These are phyloP conservation scores for Mycalesis mineus DNA, from an alignment of 2,888 invertebrate species.

Conservation along the genomic window DNA sequence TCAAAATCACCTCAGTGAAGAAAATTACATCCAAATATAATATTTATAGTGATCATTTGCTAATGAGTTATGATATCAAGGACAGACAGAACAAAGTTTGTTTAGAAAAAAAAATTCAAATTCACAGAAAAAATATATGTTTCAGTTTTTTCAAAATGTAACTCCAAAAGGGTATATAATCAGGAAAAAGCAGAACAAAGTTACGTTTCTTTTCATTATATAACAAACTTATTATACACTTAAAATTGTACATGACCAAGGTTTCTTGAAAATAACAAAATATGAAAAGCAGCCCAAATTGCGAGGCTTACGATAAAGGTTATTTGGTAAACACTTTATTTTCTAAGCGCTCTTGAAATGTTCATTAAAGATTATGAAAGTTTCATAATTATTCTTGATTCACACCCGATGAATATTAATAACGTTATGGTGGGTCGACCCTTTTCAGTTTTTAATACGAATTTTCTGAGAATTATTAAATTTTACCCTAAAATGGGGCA, in stretches of 20 bases:
- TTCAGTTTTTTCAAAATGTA: too few species aligned
- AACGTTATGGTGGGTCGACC: background rate
- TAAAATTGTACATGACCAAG: background rate
- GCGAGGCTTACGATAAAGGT: background rate
- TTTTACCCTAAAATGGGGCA: background rate
- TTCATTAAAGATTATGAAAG: slow-evolving; percentile 5
- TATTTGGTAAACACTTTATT: background rate
- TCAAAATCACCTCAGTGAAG: too few species aligned
- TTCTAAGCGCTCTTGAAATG: background rate
- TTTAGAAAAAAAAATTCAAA: too few species aligned
- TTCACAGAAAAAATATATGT: too few species aligned
- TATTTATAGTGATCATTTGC: too few species aligned
- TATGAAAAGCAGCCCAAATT: background rate
- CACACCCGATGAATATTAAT: slow-evolving; percentile 8
- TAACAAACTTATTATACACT: too few species aligned
- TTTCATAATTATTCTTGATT: slow-evolving; percentile 6
- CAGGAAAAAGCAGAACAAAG: too few species aligned
- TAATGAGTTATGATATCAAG: too few species aligned
- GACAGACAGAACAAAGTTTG: too few species aligned
- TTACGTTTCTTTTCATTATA: too few species aligned
- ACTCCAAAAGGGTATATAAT: too few species aligned
- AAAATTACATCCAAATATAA: too few species aligned
- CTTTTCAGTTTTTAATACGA: slow-evolving; percentile 2
- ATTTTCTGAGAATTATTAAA: background rate
- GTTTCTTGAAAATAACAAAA: background rate